A percentile compares a stretch with the other conserved stretches of the same genome.
These are phyloP conservation scores for Taphrorychus bicolor DNA, from an alignment of 2,888 invertebrate genomes.

Conservation along the genomic window DNA sequence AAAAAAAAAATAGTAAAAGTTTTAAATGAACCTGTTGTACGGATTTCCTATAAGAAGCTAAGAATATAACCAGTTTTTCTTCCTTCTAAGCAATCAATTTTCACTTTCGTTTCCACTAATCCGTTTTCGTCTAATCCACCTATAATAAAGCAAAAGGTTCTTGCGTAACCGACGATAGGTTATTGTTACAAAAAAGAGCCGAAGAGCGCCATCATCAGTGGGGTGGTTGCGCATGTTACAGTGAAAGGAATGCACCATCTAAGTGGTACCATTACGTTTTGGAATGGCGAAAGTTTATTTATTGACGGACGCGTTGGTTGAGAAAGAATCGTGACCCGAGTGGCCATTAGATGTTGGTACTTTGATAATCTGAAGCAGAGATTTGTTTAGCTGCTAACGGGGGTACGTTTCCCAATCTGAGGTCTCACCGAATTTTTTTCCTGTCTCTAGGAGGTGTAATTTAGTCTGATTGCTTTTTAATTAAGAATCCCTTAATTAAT, in stretches of 20 bases:
- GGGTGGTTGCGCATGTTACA: neutral
- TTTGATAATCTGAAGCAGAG: too few species aligned
- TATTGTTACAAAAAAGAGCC: neutral
- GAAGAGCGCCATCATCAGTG: neutral
- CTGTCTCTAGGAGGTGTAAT: too few species aligned
- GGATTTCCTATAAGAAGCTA: too few species aligned
- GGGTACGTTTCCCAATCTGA: too few species aligned
- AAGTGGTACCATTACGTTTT: conserved; percentile 5
- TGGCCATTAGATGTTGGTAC: neutral
- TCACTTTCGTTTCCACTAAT: neutral
- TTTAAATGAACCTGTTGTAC: too few species aligned
- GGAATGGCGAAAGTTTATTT: conserved; percentile 15
- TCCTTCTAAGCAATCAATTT: too few species aligned
- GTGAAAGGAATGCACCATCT: conserved; percentile 13
- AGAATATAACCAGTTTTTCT: too few species aligned
- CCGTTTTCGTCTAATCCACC: neutral
- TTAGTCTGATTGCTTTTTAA: too few species aligned
- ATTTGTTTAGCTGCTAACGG: too few species aligned
- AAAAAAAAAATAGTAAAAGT: neutral
- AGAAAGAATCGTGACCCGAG: conserved; percentile 8
- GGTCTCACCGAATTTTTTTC: too few species aligned
- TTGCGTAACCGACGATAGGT: neutral
- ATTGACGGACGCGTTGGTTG: conserved; percentile 3
- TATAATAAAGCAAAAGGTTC: neutral
- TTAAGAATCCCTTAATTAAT: too few species aligned